Conservation (phyloP, 2,113 vertebrate genomes). For the Labeo catla region DNA sequence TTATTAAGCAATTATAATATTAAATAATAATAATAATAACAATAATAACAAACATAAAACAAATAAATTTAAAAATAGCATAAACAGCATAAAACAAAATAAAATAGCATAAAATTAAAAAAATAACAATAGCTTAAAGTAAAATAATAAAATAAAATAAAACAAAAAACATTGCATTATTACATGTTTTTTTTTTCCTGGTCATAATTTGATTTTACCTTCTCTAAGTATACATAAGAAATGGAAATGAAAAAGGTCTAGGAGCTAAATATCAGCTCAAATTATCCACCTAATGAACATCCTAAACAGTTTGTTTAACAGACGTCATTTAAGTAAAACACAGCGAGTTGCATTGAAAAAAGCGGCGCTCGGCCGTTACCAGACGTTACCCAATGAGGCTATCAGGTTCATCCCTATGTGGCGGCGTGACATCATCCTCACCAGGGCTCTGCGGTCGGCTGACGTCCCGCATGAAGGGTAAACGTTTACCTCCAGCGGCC, state of each 20-base stretch:
- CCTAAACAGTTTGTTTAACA: neutral
- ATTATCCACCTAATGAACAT: neutral
- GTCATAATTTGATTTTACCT: no score
- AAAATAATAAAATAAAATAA: no score
- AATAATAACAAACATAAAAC: no score
- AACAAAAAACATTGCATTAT: no score
- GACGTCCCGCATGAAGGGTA: neutral
- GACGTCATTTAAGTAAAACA: constrained; percentile 4
- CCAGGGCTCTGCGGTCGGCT: neutral
- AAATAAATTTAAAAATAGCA: no score
- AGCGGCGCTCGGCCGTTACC: no score
- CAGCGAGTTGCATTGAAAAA: neutral
- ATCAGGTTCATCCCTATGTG: neutral
- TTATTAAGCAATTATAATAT: no score
- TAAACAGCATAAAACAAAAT: no score
- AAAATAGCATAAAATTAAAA: no score
- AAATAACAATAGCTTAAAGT: no score
- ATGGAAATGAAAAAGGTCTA: neutral
- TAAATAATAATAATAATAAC: no score
- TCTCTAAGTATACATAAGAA: neutral
- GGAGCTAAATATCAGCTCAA: neutral
- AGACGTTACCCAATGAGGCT: constrained; percentile 7
- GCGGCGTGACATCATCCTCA: neutral
- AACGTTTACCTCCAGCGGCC: constrained; percentile 25
- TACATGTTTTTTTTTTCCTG: no score